A percentile compares a stretch with the other conserved stretches of the same genome.
Conservation (phyloP, 2,113 vertebrate genomes). For the Periophthalmodon schlosseri region DNA sequence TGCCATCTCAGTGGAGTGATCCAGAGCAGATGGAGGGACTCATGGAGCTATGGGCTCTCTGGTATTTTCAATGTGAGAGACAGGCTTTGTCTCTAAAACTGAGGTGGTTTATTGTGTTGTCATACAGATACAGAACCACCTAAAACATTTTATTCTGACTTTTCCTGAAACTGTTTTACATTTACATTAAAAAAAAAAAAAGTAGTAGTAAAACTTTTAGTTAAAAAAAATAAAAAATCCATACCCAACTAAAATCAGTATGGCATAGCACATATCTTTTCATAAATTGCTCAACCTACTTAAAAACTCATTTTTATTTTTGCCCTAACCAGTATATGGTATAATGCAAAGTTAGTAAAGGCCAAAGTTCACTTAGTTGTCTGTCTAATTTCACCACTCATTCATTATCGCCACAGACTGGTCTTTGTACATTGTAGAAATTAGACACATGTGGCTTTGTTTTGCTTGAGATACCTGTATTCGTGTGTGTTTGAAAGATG, state of each 20-base stretch:
- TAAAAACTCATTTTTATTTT: neutral
- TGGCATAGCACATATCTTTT: too few relatives aligned
- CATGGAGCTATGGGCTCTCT: slow-evolving; percentile 15
- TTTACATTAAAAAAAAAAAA: too few relatives aligned
- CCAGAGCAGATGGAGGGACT: slow-evolving; percentile 6
- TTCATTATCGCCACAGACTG: slow-evolving; percentile 16
- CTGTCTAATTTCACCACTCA: slow-evolving; percentile 22
- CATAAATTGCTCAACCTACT: too few relatives aligned
- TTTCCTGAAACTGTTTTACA: neutral
- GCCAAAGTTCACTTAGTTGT: slow-evolving; percentile 5
- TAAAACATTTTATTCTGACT: neutral
- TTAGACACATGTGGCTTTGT: slow-evolving; percentile 49
- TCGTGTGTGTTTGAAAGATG: slow-evolving; percentile 23
- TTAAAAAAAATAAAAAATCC: too few relatives aligned
- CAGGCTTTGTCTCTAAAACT: slow-evolving; percentile 21
- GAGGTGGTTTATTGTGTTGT: slow-evolving; percentile 18
- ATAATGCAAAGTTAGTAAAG: neutral
- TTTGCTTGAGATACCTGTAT: slow-evolving; percentile 33
- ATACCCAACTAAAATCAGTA: too few relatives aligned
- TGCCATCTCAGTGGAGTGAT: slow-evolving; percentile 30
- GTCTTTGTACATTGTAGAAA: slow-evolving; percentile 42
- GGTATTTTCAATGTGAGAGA: slow-evolving; percentile 25
- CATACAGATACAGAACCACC: too few relatives aligned
- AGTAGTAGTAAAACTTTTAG: too few relatives aligned
- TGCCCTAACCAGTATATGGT: neutral